A percentile compares a stretch with the other conserved stretches of the same genome.
Conservation (phyloP, 2,797 vertebrate species). For the Pantherophis vulpinus region DNA sequence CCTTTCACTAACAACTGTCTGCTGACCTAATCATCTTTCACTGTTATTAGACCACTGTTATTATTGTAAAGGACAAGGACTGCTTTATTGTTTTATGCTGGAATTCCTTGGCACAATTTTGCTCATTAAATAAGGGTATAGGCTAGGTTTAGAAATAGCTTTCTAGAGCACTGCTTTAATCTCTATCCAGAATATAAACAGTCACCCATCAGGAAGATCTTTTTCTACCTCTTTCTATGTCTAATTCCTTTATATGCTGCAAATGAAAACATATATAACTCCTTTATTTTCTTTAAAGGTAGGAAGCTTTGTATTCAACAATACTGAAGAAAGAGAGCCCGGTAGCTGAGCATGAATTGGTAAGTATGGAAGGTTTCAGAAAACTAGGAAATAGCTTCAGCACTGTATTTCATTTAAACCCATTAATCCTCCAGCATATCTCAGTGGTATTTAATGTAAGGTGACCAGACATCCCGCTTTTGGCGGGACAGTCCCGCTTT, state of each 20-base stretch:
- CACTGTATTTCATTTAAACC: background rate
- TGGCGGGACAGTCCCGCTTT: too few species aligned
- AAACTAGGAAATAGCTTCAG: background rate
- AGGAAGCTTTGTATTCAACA: constrained; percentile 15
- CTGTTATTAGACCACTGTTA: constrained; percentile 37
- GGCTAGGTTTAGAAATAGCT: constrained; percentile 52
- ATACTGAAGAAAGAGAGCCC: background rate
- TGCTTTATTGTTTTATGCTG: background rate
- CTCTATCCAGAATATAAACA: constrained; percentile 60
- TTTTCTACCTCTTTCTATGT: constrained; percentile 36
- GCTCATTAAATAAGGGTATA: constrained; percentile 29
- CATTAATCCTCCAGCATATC: background rate
- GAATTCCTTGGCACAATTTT: constrained; percentile 51
- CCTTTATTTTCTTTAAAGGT: constrained; percentile 20
- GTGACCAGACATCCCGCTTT: too few species aligned
- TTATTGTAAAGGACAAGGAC: constrained; percentile 31
- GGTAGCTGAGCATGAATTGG: background rate
- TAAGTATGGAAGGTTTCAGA: background rate
- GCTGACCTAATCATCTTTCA: constrained; percentile 29
- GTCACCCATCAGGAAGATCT: constrained; percentile 31
- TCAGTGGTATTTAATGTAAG: background rate
- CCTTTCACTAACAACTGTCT: background rate
- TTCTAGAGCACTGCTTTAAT: constrained; percentile 58
- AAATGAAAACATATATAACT: constrained; percentile 30
- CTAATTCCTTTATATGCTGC: constrained; percentile 13